phyloP scores from a whole-genome alignment of 1,140 invertebrate genomes.

The Caenorhabditis briggsae region DNA sequence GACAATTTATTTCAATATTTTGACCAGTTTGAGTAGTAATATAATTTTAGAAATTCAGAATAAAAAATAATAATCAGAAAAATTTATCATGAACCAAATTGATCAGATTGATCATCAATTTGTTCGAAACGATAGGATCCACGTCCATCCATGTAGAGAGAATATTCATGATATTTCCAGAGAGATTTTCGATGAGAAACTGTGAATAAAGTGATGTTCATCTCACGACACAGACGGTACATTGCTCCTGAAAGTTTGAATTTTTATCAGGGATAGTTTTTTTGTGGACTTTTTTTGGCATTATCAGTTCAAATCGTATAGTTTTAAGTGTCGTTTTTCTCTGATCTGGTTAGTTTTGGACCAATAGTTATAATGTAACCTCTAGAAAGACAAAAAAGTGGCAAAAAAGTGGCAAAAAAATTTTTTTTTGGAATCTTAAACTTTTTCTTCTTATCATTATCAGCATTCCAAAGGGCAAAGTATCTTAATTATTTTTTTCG shows the following conservation, averaged over 20 bases:
- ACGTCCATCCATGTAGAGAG: constrained; percentile 93
- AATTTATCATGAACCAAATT: constrained; percentile 60
- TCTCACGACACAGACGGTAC: constrained; percentile 90
- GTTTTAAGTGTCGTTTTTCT: neutral
- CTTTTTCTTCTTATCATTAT: neutral
- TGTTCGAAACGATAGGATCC: constrained; percentile 88
- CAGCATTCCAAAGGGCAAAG: neutral
- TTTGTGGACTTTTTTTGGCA: neutral
- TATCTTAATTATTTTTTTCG: neutral
- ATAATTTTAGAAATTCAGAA: neutral
- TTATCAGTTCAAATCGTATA: neutral
- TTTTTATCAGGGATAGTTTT: neutral
- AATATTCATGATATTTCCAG: constrained; percentile 94
- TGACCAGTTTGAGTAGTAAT: neutral
- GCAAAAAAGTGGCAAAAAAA: no score
- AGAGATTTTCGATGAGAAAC: constrained; percentile 95
- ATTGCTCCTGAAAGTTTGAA: constrained; percentile 83
- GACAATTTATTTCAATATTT: neutral
- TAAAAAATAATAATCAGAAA: neutral
- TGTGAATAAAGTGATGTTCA: constrained; percentile 94
- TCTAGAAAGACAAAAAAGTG: neutral
- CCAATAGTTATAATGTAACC: no score
- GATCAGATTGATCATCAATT: constrained; percentile 83
- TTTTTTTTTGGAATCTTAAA: neutral
- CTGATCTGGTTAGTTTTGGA: no score